phyloP scores from a whole-genome alignment of 1,140 invertebrate genomes.

The Mercenaria mercenaria region DNA sequence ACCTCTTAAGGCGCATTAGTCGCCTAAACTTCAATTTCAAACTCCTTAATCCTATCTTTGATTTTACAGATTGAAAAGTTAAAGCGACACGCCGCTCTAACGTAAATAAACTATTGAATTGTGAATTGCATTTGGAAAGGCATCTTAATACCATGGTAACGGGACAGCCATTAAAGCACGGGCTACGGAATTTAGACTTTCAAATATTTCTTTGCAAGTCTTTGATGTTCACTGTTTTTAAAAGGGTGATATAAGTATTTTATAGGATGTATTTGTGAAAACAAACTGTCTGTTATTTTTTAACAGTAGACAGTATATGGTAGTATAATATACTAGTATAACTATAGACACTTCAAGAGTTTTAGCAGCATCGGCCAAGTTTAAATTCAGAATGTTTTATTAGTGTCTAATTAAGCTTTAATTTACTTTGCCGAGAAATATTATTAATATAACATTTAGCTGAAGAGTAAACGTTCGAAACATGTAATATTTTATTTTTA shows the following conservation, averaged over 20 bases:
- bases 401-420: no score
- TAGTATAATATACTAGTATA: no score
- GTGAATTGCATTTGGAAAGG: background rate
- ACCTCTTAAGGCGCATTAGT: slow-evolving; percentile 3
- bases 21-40: background rate
- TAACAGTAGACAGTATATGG: no score
- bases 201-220: background rate
- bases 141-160: background rate
- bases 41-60: background rate
- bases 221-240: background rate
- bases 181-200: background rate
- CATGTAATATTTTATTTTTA: no score
- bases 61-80: slow-evolving; percentile 5
- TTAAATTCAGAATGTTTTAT: no score
- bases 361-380: no score
- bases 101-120: background rate
- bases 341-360: no score
- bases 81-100: background rate
- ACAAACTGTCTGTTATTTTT: no score
- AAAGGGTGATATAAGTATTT: background rate
- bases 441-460: no score
- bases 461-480: no score
- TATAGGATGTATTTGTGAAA: background rate
- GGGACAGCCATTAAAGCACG: background rate
- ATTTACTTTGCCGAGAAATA: no score